Evolutionary conservation across 2,113 vertebrate genomes (phyloP).

Genomic region (Lates calcarifer): DNA sequence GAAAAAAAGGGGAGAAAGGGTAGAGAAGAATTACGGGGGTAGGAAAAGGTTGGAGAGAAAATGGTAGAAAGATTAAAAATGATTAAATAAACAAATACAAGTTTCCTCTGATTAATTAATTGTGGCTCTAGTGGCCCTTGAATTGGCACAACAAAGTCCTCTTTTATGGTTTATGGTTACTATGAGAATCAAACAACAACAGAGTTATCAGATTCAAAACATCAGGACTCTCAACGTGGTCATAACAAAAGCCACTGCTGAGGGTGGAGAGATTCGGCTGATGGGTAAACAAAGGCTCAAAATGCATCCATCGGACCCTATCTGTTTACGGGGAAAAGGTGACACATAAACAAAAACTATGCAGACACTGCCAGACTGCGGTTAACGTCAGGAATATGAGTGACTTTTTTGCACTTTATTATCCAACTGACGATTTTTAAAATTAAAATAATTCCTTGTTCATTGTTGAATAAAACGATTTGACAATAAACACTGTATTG

Average conservation of each 20-base stretch:
- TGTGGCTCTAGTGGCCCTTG: neutral
- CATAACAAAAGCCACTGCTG: neutral
- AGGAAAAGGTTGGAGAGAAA: neutral
- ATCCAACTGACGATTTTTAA: too few species aligned
- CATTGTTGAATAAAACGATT: too few species aligned
- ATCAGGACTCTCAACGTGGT: neutral
- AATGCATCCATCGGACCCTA: neutral
- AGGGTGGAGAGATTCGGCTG: neutral
- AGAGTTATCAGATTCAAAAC: neutral
- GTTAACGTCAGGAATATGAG: too few species aligned
- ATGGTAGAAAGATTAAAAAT: neutral
- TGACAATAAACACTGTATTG: too few species aligned
- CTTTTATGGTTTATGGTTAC: neutral
- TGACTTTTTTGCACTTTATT: too few species aligned
- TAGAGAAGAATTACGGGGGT: neutral
- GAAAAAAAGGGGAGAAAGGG: neutral
- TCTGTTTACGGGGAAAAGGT: too few species aligned
- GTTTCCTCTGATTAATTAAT: slow-evolving; percentile 2
- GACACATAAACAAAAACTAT: too few species aligned
- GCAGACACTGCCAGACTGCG: too few species aligned
- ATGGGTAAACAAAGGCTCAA: neutral
- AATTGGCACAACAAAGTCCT: too few species aligned
- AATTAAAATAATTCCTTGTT: too few species aligned
- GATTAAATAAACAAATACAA: slow-evolving; percentile 10
- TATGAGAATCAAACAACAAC: neutral